Base-by-base conservation (phyloP, 2,113 vertebrate species). In the Tinamus guttatus region DNA sequence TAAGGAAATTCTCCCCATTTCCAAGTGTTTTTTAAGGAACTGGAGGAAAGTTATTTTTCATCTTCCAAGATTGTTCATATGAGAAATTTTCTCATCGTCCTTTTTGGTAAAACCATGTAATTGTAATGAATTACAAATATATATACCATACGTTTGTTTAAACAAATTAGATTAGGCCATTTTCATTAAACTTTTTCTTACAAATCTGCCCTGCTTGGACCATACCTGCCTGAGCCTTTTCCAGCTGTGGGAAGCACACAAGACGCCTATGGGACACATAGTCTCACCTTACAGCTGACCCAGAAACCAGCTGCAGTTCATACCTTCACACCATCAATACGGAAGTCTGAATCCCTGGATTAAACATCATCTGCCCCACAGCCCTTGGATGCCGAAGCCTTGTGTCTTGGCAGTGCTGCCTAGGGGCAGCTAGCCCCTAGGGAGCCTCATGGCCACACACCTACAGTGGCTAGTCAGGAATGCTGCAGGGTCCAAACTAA, bases 1-100 rank as follows among this genome's bases (percentile, higher is more conserved):
- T 2, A 16, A 59, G 89, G 34, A 11, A 43, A 41, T 91, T 71
- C 45, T 79, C 28, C 87, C 36, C 25, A 91, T 21, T 81, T 90
- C 28, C 74, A 94, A 71, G 67, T 24, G 13, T 51, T 63, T 94
- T 92, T 87, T n/a, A 63, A 74, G 85, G 30, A 73, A 11, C 18
- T 77, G 25, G 3, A n/a, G 68, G 62, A 71, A 88, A 93, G 89
- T 18, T 65, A 54, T 20, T 51, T 78, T 65, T 73, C 32, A 10
- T 40, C 38, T 87, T 74, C 22, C 9, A n/a, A 51, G 62, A 51
- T 11, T 10, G 64, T 13, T 88, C 32, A 38, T 40, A 64, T 69
- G n/a, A 88, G 49, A 73, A 90, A 58, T 24, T 32, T 84, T 71
- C 45, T 86, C 25, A 69, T 52, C 40, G n/a, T 82, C 22, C 38